phyloP scores from a whole-genome alignment of 2,888 invertebrate genomes.

The Acanthacorydalis orientalis region DNA sequence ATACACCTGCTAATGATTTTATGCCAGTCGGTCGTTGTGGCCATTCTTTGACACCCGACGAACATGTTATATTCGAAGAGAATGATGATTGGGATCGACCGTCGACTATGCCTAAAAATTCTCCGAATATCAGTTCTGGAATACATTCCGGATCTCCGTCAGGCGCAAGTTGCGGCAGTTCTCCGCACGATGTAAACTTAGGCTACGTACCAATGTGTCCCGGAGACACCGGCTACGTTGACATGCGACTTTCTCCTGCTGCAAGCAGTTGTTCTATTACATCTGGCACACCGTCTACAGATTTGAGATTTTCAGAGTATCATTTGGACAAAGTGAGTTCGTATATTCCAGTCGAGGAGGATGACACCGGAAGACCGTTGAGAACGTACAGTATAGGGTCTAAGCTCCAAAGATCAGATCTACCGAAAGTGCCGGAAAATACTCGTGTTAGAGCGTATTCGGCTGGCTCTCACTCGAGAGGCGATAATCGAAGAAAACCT shows the following conservation, averaged over 20 bases:
- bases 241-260: slow-evolving; percentile 44
- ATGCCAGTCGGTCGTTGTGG: slow-evolving; percentile 21
- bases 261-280: slow-evolving; percentile 59
- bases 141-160: slow-evolving; percentile 7
- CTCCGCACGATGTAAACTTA: slow-evolving; percentile 49
- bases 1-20: slow-evolving; percentile 11
- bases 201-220: slow-evolving; percentile 22
- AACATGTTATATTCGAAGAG: slow-evolving; percentile 46
- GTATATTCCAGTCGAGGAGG: slow-evolving; percentile 48
- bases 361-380: slow-evolving; percentile 42
- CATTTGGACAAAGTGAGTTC: slow-evolving; percentile 67
- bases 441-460: slow-evolving; percentile 58
- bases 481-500: slow-evolving; percentile 20
- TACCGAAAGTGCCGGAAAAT: slow-evolving; percentile 26
- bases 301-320: slow-evolving; percentile 58
- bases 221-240: slow-evolving; percentile 32
- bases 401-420: slow-evolving; percentile 24
- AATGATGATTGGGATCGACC: slow-evolving; percentile 26
- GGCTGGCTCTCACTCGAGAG: slow-evolving; percentile 51
- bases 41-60: slow-evolving; percentile 41
- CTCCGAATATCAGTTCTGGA: slow-evolving; percentile 6
- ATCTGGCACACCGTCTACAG: slow-evolving; percentile 68
- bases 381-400: slow-evolving; percentile 78
- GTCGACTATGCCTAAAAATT: slow-evolving; percentile 2
- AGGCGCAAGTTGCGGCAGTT: slow-evolving; percentile 10